Conservation (phyloP, 1,140 invertebrate species). For the Neuroterus valhalla region DNA sequence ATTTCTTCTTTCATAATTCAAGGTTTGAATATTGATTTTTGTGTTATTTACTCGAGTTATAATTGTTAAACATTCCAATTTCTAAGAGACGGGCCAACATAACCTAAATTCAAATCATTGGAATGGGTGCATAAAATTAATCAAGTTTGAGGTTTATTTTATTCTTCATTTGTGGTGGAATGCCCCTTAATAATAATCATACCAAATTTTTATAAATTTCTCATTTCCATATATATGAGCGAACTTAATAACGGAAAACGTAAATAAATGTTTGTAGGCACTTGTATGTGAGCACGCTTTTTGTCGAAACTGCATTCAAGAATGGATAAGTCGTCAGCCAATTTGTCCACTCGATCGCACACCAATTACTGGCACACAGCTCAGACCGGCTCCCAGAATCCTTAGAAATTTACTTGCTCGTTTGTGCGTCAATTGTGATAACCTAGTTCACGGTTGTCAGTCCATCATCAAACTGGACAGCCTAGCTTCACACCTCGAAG, state of each 20-base stretch:
- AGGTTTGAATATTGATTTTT: too few species aligned
- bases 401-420: slow-evolving; percentile 92
- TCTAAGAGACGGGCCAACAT: background rate
- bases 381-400: slow-evolving; percentile 93
- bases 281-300: slow-evolving; percentile 97
- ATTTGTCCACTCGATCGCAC: slow-evolving; percentile 96
- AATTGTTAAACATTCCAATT: background rate
- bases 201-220: background rate
- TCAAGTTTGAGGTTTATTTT: slow-evolving; percentile 33
- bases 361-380: slow-evolving; percentile 88
- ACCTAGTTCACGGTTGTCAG: slow-evolving; percentile 90
- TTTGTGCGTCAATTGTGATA: slow-evolving; percentile 93
- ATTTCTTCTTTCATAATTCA: too few species aligned
- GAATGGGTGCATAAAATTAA: slow-evolving; percentile 27
- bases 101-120: slow-evolving; percentile 22
- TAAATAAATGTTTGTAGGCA: slow-evolving; percentile 80
- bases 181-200: slow-evolving; percentile 36
- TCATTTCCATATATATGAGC: background rate
- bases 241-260: slow-evolving; percentile 44
- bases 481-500: slow-evolving; percentile 87
- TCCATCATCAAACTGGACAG: slow-evolving; percentile 90
- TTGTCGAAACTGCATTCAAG: slow-evolving; percentile 93
- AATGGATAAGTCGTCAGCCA: slow-evolving; percentile 94
- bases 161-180: background rate
- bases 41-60: too few species aligned